These are phyloP conservation scores for Hermaeophaga mercurialis DNA, from an alignment of 2,888 invertebrate species.

Conservation along the genomic window DNA sequence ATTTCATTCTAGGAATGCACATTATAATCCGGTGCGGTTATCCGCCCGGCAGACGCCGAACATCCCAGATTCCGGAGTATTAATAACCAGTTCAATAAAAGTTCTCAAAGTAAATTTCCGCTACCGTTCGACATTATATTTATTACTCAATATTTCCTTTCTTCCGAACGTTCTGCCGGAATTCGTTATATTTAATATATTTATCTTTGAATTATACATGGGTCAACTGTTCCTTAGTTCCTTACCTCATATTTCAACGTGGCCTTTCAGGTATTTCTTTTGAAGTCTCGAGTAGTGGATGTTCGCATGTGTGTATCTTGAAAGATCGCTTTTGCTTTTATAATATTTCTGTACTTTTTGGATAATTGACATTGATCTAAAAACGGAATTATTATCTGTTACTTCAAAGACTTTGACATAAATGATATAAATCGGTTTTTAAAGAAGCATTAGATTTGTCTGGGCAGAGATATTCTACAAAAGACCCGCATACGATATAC, in stretches of 20 bases:
- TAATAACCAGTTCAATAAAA: conserved; percentile 53
- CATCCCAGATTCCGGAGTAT: conserved; percentile 40
- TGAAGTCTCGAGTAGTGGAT: conserved; percentile 21
- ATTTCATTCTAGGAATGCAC: conserved; percentile 35
- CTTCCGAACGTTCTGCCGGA: conserved; percentile 42
- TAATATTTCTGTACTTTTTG: neutral
- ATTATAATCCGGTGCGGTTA: conserved; percentile 37
- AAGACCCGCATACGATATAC: too few species aligned
- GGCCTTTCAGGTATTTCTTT: conserved; percentile 30
- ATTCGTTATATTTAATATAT: conserved; percentile 50
- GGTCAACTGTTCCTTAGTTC: conserved; percentile 32
- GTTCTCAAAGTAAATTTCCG: conserved; percentile 53
- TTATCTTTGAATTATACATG: conserved; percentile 43
- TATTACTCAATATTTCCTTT: conserved; percentile 49
- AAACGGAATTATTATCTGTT: neutral
- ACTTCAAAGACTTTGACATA: neutral
- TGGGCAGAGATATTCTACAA: too few species aligned
- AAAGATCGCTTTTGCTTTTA: conserved; percentile 1
- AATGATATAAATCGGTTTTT: too few species aligned
- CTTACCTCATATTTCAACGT: conserved; percentile 29
- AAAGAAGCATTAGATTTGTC: too few species aligned
- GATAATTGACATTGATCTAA: neutral
- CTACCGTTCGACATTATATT: conserved; percentile 50
- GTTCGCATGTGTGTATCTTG: conserved; percentile 1
- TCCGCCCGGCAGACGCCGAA: conserved; percentile 39